phyloP scores from a whole-genome alignment of 2,888 invertebrate genomes.

The Sialis fuliginosa region DNA sequence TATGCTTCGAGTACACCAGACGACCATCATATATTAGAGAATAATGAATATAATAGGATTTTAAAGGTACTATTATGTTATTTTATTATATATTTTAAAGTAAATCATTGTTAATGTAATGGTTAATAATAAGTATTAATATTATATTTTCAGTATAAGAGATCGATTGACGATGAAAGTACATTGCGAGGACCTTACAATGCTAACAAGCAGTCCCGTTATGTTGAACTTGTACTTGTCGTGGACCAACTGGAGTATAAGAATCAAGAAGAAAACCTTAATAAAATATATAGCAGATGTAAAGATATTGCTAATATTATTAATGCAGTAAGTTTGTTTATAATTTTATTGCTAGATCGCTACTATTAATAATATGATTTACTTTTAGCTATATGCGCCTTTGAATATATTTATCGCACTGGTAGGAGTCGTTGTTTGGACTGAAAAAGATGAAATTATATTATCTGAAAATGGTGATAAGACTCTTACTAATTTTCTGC shows the following conservation, averaged over 20 bases:
- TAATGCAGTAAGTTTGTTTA: conserved; percentile 61
- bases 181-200: conserved; percentile 69
- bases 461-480: conserved; percentile 70
- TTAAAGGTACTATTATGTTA: conserved; percentile 36
- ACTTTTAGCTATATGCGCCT: conserved; percentile 73
- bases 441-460: conserved; percentile 66
- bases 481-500: conserved; percentile 79
- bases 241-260: conserved; percentile 74
- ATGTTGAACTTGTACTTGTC: conserved; percentile 77
- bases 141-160: conserved; percentile 43
- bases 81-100: no score
- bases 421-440: conserved; percentile 96
- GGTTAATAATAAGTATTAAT: conserved; percentile 4
- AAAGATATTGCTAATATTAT: conserved; percentile 92
- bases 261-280: conserved; percentile 54
- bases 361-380: background rate
- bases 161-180: conserved; percentile 34
- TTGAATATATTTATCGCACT: conserved; percentile 90
- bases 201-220: conserved; percentile 68
- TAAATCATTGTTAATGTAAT: conserved; percentile 4
- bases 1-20: conserved; percentile 17
- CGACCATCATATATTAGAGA: conserved; percentile 22
- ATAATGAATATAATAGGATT: conserved; percentile 35
- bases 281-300: conserved; percentile 62
- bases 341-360: background rate